These are phyloP conservation scores for Sipha maydis DNA, from an alignment of 2,888 invertebrate species.

Conservation along the genomic window DNA sequence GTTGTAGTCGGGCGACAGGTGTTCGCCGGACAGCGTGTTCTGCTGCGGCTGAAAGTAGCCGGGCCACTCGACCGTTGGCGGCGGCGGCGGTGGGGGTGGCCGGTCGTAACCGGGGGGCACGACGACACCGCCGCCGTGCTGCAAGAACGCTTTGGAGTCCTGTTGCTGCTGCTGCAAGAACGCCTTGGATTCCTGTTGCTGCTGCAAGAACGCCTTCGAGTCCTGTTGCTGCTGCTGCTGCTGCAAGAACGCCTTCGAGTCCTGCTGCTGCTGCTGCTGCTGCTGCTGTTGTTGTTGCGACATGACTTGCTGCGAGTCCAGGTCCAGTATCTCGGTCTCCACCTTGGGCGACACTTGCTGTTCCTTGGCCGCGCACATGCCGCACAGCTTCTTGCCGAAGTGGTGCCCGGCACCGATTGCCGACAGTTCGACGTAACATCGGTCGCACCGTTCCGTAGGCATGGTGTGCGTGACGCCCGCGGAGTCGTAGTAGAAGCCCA, in stretches of 20 bases:
- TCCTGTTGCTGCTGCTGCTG: slow-evolving; percentile 67
- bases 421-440: slow-evolving; percentile 67
- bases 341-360: slow-evolving; percentile 69
- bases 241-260: slow-evolving; percentile 68
- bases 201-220: slow-evolving; percentile 68
- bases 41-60: slow-evolving; percentile 59
- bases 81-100: slow-evolving; percentile 51
- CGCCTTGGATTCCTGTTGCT: slow-evolving; percentile 66
- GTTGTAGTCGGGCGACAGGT: slow-evolving; percentile 62
- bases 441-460: slow-evolving; percentile 53
- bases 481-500: slow-evolving; percentile 56
- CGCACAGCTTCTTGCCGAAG: slow-evolving; percentile 56
- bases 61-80: slow-evolving; percentile 56
- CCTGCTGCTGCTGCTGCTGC: slow-evolving; percentile 66
- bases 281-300: slow-evolving; percentile 65
- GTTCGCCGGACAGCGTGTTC: slow-evolving; percentile 62
- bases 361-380: slow-evolving; percentile 61
- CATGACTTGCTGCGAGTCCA: slow-evolving; percentile 86
- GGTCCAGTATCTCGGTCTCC: slow-evolving; percentile 83
- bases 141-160: slow-evolving; percentile 68
- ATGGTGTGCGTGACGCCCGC: slow-evolving; percentile 53
- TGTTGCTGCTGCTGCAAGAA: slow-evolving; percentile 64
- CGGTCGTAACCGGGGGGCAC: slow-evolving; percentile 63
- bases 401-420: slow-evolving; percentile 67
- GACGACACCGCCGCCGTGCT: slow-evolving; percentile 66